These are phyloP conservation scores for Onychostruthus taczanowskii DNA, from an alignment of 2,113 vertebrate genomes.

Conservation along the genomic window DNA sequence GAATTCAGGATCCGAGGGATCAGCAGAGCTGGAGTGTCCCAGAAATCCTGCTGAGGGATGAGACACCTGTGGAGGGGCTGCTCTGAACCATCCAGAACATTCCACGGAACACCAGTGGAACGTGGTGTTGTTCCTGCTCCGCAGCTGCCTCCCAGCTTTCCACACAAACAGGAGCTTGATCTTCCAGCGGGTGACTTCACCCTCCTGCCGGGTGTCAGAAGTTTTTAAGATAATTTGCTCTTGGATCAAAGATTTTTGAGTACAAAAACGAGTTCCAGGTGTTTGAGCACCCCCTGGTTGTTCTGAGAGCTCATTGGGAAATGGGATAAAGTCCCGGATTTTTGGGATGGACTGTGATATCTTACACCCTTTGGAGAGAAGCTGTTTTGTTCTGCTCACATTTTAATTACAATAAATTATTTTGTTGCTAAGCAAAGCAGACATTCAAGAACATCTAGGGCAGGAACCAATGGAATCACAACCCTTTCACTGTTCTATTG, in stretches of 20 bases:
- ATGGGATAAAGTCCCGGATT: background rate
- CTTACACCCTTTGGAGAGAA: background rate
- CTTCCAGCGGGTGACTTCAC: accelerated
- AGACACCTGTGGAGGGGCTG: background rate
- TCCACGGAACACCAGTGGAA: background rate
- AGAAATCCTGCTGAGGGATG: background rate
- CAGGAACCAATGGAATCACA: background rate
- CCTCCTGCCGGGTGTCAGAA: background rate
- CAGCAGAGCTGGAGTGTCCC: background rate
- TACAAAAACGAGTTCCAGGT: background rate
- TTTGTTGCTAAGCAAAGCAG: background rate
- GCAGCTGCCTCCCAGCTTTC: background rate
- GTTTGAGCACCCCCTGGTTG: background rate
- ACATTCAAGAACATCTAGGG: slow-evolving; percentile 28
- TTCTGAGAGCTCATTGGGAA: background rate
- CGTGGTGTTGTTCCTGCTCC: accelerated
- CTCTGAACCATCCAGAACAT: background rate
- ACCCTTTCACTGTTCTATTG: slow-evolving; percentile 5
- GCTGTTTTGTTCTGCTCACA: background rate
- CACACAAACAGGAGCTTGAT: background rate
- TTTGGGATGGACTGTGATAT: background rate
- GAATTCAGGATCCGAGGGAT: background rate
- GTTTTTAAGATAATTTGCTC: background rate
- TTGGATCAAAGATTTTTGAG: background rate
- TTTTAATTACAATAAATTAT: background rate